Evolutionary conservation across 2,888 invertebrate genomes (phyloP), one percentile per base, ranked within the genome.

Genomic region (Drosophila borborema): DNA sequence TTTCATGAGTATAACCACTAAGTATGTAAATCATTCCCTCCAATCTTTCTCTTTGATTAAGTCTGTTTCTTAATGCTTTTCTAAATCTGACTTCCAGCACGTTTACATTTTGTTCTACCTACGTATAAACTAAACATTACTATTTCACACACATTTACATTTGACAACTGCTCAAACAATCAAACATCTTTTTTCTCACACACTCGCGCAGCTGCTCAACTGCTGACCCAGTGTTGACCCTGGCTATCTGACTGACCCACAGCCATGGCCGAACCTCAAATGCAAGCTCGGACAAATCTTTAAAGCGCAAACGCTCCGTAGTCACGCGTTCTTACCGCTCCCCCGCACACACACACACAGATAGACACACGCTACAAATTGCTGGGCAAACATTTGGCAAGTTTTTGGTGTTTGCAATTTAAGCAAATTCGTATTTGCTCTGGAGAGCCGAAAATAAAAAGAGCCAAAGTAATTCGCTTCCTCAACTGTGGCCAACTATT

Each of bases 371-470:
- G 20, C 59, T 58, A 67, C 64, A 46, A 56, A 77, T 53, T 49
- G 80, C 68, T 80, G 40, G 23, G 45, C 86, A 80, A 87, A 87
- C 86, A 86, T 80, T 80, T 71, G 59, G 31, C 51, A 34, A 60
- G 74, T 60, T 36, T 64, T 53, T 65, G 63, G 71, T 67, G 66
- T 79, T 64, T 38, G 45, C 88, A 70, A 80, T 76, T 72, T 80
- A 73, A 45, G 65, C 70, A 67, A 49, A 60, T 61, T 74, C 51
- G 54, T 77, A 74, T 86, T 86, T 79, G 64, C 58, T 53, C 56
- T 46, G 28, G 14, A 69, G 63, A 63, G 14, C 34, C 45, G n/a
- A 56, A 12, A 49, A 54, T 28, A 28, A 54, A 38, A 20, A 62
- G 61, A 75, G 14, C 34, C 45, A 60, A 55, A 67, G 28, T 14